A percentile compares a stretch with the other conserved stretches of the same genome.
phyloP scores from a whole-genome alignment of 2,113 vertebrate species.

The Sinocyclocheilus anshuiensis region DNA sequence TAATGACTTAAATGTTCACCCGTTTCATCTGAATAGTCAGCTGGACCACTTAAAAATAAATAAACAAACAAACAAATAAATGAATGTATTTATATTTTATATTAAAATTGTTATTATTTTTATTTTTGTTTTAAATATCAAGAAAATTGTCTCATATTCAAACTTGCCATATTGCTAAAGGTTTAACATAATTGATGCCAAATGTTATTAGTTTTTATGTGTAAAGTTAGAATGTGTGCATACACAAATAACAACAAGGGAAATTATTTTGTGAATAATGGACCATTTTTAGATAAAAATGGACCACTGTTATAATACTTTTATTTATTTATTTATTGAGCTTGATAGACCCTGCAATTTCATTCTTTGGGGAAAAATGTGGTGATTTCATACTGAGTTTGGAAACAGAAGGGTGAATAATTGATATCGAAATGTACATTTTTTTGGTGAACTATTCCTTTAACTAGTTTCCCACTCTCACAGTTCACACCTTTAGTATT shows the following conservation, averaged over 20 bases:
- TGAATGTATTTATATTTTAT: neutral
- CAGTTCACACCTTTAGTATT: slow-evolving; percentile 19
- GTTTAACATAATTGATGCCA: neutral
- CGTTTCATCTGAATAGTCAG: too few relatives aligned
- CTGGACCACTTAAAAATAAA: too few relatives aligned
- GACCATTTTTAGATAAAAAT: neutral
- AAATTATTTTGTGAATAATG: neutral
- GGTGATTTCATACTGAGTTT: neutral
- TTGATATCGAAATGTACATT: neutral
- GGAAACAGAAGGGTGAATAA: neutral
- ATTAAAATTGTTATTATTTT: neutral
- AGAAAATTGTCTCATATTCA: neutral
- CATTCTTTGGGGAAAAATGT: neutral
- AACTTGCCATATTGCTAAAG: neutral
- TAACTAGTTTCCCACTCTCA: neutral
- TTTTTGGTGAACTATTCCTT: neutral
- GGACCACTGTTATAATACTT: neutral
- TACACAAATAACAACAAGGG: neutral
- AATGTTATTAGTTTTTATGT: neutral
- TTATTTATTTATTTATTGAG: neutral
- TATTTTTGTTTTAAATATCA: neutral
- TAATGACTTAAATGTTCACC: too few relatives aligned
- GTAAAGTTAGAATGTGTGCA: too few relatives aligned
- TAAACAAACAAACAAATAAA: neutral
- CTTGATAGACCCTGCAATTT: neutral